Evolutionary conservation across 2,797 vertebrate genomes (phyloP), one percentile per base, ranked within the genome.

Genomic region (Synaphobranchus kaupii): DNA sequence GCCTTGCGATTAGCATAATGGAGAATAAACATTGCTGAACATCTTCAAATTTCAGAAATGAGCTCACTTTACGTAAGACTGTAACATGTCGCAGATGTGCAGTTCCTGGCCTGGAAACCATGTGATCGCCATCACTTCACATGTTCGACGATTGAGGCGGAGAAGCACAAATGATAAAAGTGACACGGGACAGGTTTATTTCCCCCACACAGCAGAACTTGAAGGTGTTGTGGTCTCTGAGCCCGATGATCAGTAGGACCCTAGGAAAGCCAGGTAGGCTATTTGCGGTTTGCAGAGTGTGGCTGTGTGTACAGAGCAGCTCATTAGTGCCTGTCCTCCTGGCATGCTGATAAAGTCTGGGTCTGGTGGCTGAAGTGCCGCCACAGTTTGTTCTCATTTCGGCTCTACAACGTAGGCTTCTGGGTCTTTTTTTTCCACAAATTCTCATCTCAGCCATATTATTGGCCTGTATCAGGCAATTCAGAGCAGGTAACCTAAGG

Each of bases 1-100:
- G 83, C 66, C 68, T 56, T 44, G 71, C 44, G 34, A 87, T 85
- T 78, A 85, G 71, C 68, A 47, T 78, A 78, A 81, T 87, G 85
- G 54, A 84, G n/a, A 31, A 25, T 83, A 52, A 84, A 84, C 83
- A 50, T 83, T 87, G 48, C 66, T 71, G 48, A 54, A 34, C 86
- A 80, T 84, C 71, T 80, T 71, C 44, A 73, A 81, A 68, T 87
- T 81, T 48, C 47, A 71, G 52, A 86, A 83, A 50, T 28, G 87
- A 31, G 48, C 71, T 73, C 83, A 85, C 7, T 76, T 73, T 71
- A 47, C 17, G 68, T 47, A 31, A 50, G 8, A 86, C 25, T 58
- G 12, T 87, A 28, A 87, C 85, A 6, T n/a, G 28, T 85, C 8
- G 50, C 68, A 85, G 87, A 78, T 83, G 60, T 84, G 54, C 39